These are phyloP conservation scores for Tenualosa thibaudeaui DNA, from an alignment of 2,797 vertebrate genomes.

Conservation along the genomic window DNA sequence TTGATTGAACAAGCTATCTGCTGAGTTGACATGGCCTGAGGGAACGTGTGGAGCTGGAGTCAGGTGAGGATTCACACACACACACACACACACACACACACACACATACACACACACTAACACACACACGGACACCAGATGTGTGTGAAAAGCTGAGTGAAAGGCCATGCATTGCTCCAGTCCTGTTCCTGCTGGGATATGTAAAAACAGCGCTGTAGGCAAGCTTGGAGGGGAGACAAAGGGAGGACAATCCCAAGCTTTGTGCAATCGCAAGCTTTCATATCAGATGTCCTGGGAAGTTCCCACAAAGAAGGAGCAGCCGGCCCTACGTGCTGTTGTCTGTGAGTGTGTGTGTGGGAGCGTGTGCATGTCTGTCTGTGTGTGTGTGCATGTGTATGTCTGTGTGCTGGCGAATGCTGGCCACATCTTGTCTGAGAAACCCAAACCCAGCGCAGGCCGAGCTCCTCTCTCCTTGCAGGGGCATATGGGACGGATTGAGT, in stretches of 20 bases:
- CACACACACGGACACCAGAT: background rate
- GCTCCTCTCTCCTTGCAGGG: slow-evolving; percentile 39
- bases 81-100: background rate
- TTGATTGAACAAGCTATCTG: background rate
- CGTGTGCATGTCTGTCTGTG: background rate
- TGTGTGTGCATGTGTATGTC: background rate
- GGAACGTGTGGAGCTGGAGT: background rate
- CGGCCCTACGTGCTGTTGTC: background rate
- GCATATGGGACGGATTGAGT: slow-evolving; percentile 37
- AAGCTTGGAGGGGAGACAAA: slow-evolving; percentile 17
- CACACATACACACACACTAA: background rate
- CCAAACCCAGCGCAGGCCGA: background rate
- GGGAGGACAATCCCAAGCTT: slow-evolving; percentile 39
- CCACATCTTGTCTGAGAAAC: slow-evolving; percentile 18
- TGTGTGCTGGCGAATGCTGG: background rate
- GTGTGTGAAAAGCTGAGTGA: background rate
- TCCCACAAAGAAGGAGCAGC: slow-evolving; percentile 23
- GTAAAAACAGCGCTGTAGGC: slow-evolving; percentile 8
- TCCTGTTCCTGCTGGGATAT: slow-evolving; percentile 4
- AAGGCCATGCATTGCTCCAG: background rate
- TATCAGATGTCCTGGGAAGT: slow-evolving; percentile 43
- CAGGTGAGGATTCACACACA: background rate
- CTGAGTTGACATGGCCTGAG: slow-evolving; percentile 10
- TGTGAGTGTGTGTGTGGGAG: background rate
- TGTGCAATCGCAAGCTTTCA: slow-evolving; percentile 29